Conservation (phyloP, 2,113 vertebrate genomes). For the Mobula birostris region DNA sequence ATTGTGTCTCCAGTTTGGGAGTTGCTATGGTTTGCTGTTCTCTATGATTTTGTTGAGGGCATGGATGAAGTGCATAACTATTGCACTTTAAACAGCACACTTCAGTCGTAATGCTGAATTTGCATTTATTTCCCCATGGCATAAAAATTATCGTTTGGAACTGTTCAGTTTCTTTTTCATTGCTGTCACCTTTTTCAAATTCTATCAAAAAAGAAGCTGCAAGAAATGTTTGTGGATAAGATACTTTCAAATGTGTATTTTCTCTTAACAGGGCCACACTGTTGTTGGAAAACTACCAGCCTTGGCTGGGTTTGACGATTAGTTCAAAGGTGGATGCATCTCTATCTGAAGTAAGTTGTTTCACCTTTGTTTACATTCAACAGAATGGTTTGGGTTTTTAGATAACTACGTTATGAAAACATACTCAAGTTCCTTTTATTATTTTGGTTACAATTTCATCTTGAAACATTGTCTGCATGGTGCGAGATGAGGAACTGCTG, state of each 20-base stretch:
- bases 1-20: neutral
- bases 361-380: neutral
- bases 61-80: neutral
- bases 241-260: neutral
- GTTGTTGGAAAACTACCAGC: constrained; percentile 88
- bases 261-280: constrained; percentile 66
- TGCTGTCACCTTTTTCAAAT: neutral
- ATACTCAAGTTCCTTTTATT: neutral
- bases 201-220: neutral
- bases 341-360: constrained; percentile 73
- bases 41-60: neutral
- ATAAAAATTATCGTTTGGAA: neutral
- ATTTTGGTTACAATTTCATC: neutral
- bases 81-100: neutral
- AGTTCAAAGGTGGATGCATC: constrained; percentile 87
- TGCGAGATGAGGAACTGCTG: too few species aligned
- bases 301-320: constrained; percentile 87
- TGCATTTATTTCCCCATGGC: neutral
- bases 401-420: neutral
- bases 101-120: neutral
- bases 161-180: neutral
- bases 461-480: neutral
- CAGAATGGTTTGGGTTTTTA: neutral
- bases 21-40: neutral
- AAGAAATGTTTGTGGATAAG: neutral